Evolutionary conservation across 2,797 vertebrate genomes (phyloP).

Genomic region (Sylvilagus floridanus): DNA sequence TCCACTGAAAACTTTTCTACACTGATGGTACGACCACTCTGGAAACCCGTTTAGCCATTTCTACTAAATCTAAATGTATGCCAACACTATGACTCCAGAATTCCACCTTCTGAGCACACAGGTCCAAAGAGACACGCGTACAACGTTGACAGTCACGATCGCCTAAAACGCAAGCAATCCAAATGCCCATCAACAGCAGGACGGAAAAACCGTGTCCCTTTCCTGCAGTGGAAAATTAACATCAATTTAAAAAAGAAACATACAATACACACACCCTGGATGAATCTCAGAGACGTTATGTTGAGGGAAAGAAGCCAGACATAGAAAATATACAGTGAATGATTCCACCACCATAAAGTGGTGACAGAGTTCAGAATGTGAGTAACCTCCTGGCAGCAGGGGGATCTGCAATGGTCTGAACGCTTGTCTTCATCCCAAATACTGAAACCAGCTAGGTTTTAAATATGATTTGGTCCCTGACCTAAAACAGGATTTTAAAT

Average conservation of each 20-base stretch:
- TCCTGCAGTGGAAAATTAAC: not conserved
- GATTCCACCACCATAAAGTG: not conserved
- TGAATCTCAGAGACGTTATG: not conserved
- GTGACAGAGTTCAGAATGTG: not conserved
- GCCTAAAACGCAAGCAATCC: not conserved
- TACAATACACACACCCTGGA: not conserved
- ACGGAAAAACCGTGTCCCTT: not conserved
- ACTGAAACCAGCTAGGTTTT: too few species aligned
- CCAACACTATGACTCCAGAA: not conserved
- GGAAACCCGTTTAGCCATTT: not conserved
- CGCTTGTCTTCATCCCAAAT: too few species aligned
- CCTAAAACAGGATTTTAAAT: too few species aligned
- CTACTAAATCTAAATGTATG: not conserved
- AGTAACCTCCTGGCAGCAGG: not conserved
- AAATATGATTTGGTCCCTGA: too few species aligned
- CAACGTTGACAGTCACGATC: not conserved
- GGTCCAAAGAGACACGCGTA: not conserved
- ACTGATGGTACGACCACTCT: not conserved
- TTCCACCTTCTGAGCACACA: not conserved
- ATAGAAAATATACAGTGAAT: not conserved
- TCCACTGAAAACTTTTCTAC: not conserved
- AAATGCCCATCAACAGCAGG: not conserved
- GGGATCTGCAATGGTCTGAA: not conserved
- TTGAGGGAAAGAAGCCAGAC: not conserved
- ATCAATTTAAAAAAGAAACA: not conserved